Evolutionary conservation across 1,140 invertebrate species (phyloP), one percentile per base, ranked within the genome.

Genomic region (Spodoptera frugiperda): DNA sequence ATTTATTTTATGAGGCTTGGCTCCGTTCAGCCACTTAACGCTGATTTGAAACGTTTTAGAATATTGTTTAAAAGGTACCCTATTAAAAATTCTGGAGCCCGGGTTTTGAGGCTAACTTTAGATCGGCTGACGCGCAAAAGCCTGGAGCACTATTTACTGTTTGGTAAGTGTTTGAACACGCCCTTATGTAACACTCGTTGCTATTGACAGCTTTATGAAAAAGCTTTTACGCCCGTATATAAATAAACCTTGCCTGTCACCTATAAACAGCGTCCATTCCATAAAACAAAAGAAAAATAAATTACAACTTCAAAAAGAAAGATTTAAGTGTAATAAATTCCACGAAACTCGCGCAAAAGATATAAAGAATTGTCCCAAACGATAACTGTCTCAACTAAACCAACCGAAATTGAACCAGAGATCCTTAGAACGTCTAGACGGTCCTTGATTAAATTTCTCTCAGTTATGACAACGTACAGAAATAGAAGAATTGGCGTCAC

Each of bases 371-470:
- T 39, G 67, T 39, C 67, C 15, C 15, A 57, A 48, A 53, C 15
- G 53, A 53, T 15, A 67, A 65, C 61, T 65, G 39, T 65, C 17
- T 39, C 21, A 48, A 67, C 17, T 39, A 54, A 57, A 55, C 30
- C 53, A 21, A 39, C 68, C 39, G 15, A 72, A 39, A 72, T 57
- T 72, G 68, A 15, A 46, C 51, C 17, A 46, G 44, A 51, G 17
- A 72, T 72, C 68, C 53, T 72, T 54, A 72, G n/a, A 25, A 15
- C 15, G 68, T 71, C 68, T 71, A 57, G 53, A 72, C 68, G 51
- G 53, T 57, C 30, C 17, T 21, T 72, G 51, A 55, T 57, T 72
- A 72, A 72, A 72, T 72, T 72, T 72, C 30, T 33, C 68, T 39
- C 39, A 55, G 68, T 72, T 57, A 57, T 72, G 53, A 57, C 30